A percentile compares a stretch with the other conserved stretches of the same genome.
Evolutionary conservation across 2,113 vertebrate species (phyloP).

Genomic region (Suricata suricatta): DNA sequence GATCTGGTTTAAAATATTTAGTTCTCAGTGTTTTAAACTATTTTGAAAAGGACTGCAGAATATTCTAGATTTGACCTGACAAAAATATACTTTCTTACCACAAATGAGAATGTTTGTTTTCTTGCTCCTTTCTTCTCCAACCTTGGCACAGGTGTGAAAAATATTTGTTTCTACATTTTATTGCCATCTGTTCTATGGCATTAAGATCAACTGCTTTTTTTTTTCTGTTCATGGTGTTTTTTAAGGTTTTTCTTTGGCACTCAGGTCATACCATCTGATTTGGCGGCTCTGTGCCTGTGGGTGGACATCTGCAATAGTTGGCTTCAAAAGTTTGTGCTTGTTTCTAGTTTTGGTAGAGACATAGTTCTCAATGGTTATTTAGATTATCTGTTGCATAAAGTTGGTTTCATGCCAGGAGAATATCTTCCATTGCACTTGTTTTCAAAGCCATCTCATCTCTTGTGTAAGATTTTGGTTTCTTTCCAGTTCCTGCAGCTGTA

Average conservation of each 20-base stretch:
- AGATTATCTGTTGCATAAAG: constrained; percentile 39
- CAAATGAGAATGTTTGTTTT: constrained; percentile 11
- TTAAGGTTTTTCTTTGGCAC: constrained; percentile 57
- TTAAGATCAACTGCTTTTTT: constrained; percentile 66
- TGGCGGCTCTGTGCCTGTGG: background rate
- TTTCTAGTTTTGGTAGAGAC: constrained; percentile 24
- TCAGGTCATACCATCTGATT: constrained; percentile 62
- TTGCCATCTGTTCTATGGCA: constrained; percentile 66
- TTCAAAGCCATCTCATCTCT: background rate
- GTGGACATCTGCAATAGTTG: constrained; percentile 70
- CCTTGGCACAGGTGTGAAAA: constrained; percentile 23
- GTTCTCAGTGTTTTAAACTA: background rate
- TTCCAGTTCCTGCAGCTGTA: constrained; percentile 53
- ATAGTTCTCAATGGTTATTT: constrained; percentile 38
- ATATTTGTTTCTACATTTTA: constrained; percentile 64
- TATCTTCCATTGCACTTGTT: constrained; percentile 25
- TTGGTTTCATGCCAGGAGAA: background rate
- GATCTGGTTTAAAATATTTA: background rate
- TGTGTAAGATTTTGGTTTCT: constrained; percentile 43
- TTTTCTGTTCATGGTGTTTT: constrained; percentile 59
- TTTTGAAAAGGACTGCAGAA: background rate
- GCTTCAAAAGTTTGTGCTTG: constrained; percentile 52
- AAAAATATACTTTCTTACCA: constrained; percentile 27
- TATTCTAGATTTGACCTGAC: background rate
- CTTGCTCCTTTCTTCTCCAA: background rate